Percentiles rank a stretch among this genome's conserved stretches.
Conservation (phyloP, 2,888 invertebrate species). For the Psylliodes chrysocephalus region DNA sequence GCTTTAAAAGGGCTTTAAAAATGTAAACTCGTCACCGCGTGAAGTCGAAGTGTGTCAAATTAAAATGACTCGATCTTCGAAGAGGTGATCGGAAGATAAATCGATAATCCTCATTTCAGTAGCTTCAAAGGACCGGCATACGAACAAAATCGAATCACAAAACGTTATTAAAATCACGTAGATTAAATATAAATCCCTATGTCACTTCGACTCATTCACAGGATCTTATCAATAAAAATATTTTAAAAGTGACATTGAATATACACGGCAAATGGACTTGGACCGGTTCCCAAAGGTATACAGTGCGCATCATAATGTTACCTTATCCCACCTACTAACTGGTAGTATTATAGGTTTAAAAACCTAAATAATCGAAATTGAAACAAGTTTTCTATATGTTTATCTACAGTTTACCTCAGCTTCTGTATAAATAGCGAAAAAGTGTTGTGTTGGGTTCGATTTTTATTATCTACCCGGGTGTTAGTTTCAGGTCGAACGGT, state of each 20-base stretch:
- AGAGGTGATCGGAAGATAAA: conserved; percentile 14
- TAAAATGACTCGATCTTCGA: conserved; percentile 12
- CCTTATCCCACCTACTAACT: too few relatives aligned
- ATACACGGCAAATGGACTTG: too few relatives aligned
- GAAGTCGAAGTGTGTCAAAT: conserved; percentile 15
- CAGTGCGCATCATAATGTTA: too few relatives aligned
- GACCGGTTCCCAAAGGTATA: too few relatives aligned
- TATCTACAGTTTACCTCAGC: too few relatives aligned
- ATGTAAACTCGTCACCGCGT: conserved; percentile 9
- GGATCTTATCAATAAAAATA: conserved; percentile 57
- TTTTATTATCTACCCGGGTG: too few relatives aligned
- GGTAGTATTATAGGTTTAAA: too few relatives aligned
- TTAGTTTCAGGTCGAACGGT: conserved; percentile 44
- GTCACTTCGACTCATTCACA: conserved; percentile 49
- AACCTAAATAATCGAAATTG: too few relatives aligned
- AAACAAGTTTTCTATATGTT: too few relatives aligned
- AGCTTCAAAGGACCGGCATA: conserved; percentile 7
- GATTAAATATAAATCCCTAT: conserved; percentile 53
- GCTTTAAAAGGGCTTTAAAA: too few relatives aligned
- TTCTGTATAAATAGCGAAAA: too few relatives aligned
- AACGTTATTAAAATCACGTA: conserved; percentile 33
- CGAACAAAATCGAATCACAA: conserved; percentile 11
- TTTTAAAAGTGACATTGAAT: conserved; percentile 57
- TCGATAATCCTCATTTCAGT: conserved; percentile 9
- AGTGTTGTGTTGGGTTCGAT: too few relatives aligned